Percentiles rank a stretch among this genome's conserved stretches.
phyloP scores from a whole-genome alignment of 1,140 invertebrate genomes.

The Drosophila saltans region DNA sequence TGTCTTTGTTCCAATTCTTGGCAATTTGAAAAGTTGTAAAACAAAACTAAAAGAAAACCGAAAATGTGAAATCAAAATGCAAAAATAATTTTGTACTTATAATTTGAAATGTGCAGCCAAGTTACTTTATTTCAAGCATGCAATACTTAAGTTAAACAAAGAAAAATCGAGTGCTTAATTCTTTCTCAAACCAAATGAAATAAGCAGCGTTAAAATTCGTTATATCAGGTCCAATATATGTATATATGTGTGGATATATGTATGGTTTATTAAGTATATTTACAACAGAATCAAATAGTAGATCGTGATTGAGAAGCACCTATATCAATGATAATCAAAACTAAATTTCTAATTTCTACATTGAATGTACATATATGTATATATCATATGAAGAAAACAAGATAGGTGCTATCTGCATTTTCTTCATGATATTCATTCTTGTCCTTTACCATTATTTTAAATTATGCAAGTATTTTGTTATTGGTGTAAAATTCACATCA shows the following conservation, averaged over 20 bases:
- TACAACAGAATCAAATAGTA: neutral
- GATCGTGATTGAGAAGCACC: neutral
- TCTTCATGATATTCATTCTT: too few relatives aligned
- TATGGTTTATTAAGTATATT: conserved; percentile 33
- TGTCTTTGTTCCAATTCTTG: conserved; percentile 32
- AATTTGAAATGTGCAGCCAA: conserved; percentile 16
- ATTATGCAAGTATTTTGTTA: conserved; percentile 38
- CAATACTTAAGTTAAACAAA: conserved; percentile 46
- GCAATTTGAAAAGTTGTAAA: conserved; percentile 54
- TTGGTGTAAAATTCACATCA: conserved; percentile 22
- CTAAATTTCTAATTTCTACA: neutral
- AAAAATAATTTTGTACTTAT: conserved; percentile 50
- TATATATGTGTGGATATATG: conserved; percentile 3
- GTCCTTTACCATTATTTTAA: neutral
- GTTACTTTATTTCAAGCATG: conserved; percentile 21
- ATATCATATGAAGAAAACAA: neutral
- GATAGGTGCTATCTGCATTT: neutral
- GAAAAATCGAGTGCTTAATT: neutral
- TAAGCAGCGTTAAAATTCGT: neutral
- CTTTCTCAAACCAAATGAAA: neutral
- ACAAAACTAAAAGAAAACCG: neutral
- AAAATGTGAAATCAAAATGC: conserved; percentile 20
- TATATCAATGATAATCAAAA: neutral
- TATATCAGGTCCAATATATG: neutral
- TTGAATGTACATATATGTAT: neutral